These are phyloP conservation scores for Exocentrus adspersus DNA, from an alignment of 2,888 invertebrate genomes.

Conservation along the genomic window DNA sequence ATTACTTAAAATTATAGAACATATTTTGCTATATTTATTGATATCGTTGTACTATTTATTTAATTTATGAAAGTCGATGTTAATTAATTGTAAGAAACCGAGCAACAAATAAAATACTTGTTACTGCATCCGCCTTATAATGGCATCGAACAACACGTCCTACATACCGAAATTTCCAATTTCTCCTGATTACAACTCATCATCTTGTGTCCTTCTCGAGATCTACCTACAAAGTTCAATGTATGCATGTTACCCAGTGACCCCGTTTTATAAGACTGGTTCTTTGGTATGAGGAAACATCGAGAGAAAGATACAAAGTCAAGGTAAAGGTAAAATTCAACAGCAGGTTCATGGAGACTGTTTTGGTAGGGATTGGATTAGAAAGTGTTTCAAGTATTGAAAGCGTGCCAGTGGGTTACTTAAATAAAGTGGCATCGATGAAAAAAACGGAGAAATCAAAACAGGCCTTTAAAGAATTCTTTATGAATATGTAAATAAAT, in stretches of 20 bases:
- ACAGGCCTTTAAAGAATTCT: not conserved
- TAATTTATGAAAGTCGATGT: constrained; percentile 20
- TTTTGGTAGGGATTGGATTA: constrained; percentile 47
- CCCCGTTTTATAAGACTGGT: constrained; percentile 58
- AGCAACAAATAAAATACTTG: constrained; percentile 43
- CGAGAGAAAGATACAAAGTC: constrained; percentile 23
- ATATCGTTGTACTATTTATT: constrained; percentile 24
- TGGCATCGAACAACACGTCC: constrained; percentile 51
- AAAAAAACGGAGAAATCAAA: constrained; percentile 15
- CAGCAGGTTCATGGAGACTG: constrained; percentile 46
- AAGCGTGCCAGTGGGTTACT: constrained; percentile 53
- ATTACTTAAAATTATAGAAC: not conserved
- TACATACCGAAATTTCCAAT: constrained; percentile 42
- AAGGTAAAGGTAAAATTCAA: constrained; percentile 34
- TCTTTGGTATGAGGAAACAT: constrained; percentile 56
- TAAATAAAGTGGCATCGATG: constrained; percentile 27
- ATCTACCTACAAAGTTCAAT: constrained; percentile 55
- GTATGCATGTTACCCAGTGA: constrained; percentile 60
- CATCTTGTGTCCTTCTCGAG: constrained; percentile 43
- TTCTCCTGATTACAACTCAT: constrained; percentile 35
- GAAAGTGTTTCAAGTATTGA: constrained; percentile 57
- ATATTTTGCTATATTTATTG: not conserved
- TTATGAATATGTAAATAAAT: not conserved
- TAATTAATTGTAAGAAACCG: constrained; percentile 15
- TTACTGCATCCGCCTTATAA: constrained; percentile 53